Evolutionary conservation across 1,140 invertebrate genomes (phyloP).

Genomic region (Polypedilum vanderplanki): DNA sequence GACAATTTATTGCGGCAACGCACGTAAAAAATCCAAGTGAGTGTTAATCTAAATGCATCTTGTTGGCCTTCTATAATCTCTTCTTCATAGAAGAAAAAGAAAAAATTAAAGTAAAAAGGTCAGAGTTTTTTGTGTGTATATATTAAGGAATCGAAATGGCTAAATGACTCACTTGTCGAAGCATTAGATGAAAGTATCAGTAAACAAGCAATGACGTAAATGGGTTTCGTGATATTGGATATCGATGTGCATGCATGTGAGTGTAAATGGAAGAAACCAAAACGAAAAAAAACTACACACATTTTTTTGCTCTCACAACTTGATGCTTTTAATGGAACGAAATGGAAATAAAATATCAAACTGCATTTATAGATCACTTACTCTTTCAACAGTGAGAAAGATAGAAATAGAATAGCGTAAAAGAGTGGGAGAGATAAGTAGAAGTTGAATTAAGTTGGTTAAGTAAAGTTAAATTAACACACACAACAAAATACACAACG

Average conservation of each 20-base stretch:
- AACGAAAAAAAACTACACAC: background rate
- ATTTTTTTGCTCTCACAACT: background rate
- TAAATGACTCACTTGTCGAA: constrained; percentile 4
- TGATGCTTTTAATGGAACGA: constrained; percentile 8
- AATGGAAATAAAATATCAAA: constrained; percentile 10
- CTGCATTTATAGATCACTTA: constrained; percentile 18
- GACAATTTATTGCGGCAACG: constrained; percentile 7
- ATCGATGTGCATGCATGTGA: background rate
- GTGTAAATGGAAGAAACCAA: background rate
- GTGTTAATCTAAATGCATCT: constrained; percentile 18
- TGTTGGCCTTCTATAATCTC: background rate
- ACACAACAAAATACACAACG: background rate
- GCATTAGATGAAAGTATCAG: constrained; percentile 12
- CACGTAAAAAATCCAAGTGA: constrained; percentile 17
- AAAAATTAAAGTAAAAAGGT: background rate
- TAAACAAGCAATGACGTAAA: constrained; percentile 18
- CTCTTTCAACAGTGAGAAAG: background rate
- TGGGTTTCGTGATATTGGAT: constrained; percentile 17
- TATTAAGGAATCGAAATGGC: background rate
- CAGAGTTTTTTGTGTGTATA: background rate
- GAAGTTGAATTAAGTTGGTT: background rate
- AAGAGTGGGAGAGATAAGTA: no score
- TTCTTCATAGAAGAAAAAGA: background rate
- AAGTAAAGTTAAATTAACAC: constrained; percentile 6
- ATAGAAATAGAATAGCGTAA: no score